Base-by-base conservation (phyloP, 2,797 vertebrate genomes). In the Girardinus metallicus region DNA sequence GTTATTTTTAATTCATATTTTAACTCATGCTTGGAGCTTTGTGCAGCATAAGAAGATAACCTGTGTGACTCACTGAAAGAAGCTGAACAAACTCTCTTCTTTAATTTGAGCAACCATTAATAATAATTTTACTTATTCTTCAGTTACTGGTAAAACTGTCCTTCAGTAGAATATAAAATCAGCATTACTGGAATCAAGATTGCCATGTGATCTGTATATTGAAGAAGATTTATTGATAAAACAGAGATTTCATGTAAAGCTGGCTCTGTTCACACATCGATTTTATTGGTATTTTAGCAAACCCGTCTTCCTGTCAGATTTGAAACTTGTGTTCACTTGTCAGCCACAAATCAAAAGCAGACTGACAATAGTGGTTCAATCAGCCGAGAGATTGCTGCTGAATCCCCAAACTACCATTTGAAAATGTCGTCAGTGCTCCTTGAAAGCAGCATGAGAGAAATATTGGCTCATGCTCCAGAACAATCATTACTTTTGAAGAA, bases 301-400 rank as follows among this genome's bases (percentile, higher is more conserved):
- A 88, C 70, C 43, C 23, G 44, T 60, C 80, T 78, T 75, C 43
- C 70, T 55, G 71, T 85, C 75, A 21, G 39, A 80, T 46, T 79
- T 29, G 5, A 68, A 47, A 46, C 68, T 68, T 10, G 3, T 12
- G 23, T 66, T 80, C 88, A 64, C 21, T 11, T 71, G 5, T 66
- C 2, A 1, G 3, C 79, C 76, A 62, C 82, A 92, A 86, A 93
- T 92, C 86, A 89, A 84, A 90, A 83, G 74, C 75, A 85, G 75
- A 68, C 78, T 88, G 89, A 87, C 83, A 90, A 86, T 88, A 89
- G 81, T 81, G 75, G 84, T 90, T 92, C 87, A 90, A 85, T 91
- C 89, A 86, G 89, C 85, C n/a, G 39, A 77, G 51, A 83, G 79
- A 90, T 86, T 81, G 81, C 87, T 1, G 70, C 77, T 31, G 76